phyloP scores from a whole-genome alignment of 2,113 vertebrate species.

The Pitta sordida region DNA sequence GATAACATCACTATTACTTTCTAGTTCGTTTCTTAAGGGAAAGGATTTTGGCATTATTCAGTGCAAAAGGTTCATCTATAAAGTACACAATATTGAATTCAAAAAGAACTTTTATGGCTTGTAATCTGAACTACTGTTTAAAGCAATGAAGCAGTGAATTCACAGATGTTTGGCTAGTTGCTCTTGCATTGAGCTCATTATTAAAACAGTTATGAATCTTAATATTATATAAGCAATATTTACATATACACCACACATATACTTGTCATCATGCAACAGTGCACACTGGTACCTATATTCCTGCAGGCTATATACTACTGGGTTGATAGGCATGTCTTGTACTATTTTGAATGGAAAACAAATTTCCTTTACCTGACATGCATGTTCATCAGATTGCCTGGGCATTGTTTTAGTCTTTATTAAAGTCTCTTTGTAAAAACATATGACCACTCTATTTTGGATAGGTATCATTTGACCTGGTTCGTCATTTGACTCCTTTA shows the following conservation, averaged over 20 bases:
- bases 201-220: neutral
- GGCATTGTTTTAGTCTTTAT: neutral
- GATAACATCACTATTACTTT: neutral
- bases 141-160: neutral
- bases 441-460: neutral
- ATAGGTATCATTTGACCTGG: neutral
- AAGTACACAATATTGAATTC: neutral
- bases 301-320: neutral
- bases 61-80: neutral
- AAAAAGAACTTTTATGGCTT: neutral
- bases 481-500: no score
- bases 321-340: neutral
- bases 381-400: neutral
- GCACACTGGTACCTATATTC: neutral
- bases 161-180: neutral
- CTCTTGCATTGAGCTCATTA: neutral
- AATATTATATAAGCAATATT: neutral
- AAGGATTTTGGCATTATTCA: neutral
- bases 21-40: neutral
- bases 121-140: neutral
- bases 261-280: neutral
- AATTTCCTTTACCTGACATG: neutral
- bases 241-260: neutral
- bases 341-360: neutral
- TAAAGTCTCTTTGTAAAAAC: neutral